A percentile compares a stretch with the other conserved stretches of the same genome.
Conservation (phyloP, 64 coral and sea anemone genomes). For the Cladopsammia gracilis region DNA sequence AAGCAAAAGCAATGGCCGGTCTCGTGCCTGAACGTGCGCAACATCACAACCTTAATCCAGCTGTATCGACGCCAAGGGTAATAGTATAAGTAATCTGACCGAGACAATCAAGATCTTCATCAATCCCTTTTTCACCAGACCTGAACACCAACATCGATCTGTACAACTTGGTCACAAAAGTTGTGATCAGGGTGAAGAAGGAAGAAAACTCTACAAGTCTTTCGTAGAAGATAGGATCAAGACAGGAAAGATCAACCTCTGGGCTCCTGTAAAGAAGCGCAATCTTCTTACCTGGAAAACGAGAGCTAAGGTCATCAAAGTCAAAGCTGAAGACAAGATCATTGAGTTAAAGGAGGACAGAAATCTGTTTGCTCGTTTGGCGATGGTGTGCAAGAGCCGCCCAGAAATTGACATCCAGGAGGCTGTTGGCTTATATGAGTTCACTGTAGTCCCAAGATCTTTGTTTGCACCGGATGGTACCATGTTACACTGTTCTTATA, state of each 20-base stretch:
- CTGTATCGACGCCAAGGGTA: too few species aligned
- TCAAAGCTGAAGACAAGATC: conserved; percentile 38
- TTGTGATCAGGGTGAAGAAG: too few species aligned
- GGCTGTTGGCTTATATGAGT: conserved; percentile 67
- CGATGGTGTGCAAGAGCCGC: conserved; percentile 26
- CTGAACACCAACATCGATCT: too few species aligned
- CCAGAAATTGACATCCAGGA: conserved; percentile 38
- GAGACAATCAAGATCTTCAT: too few species aligned
- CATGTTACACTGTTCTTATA: conserved; percentile 71
- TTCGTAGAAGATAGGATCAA: conserved; percentile 28
- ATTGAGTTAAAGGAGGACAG: conserved; percentile 41
- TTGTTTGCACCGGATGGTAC: conserved; percentile 70
- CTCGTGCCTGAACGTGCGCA: too few species aligned
- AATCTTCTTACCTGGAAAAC: conserved; percentile 43
- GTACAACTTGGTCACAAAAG: too few species aligned
- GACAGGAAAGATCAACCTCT: conserved; percentile 25
- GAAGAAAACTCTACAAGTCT: too few species aligned
- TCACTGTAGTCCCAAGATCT: conserved; percentile 71
- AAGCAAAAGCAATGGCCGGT: too few species aligned
- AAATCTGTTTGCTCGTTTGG: conserved; percentile 34
- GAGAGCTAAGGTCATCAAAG: conserved; percentile 47
- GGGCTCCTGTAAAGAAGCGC: conserved; percentile 42
- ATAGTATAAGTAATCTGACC: too few species aligned
- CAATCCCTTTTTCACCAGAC: too few species aligned
- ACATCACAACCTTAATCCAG: too few species aligned